These are phyloP conservation scores for Mastacembelus armatus DNA, from an alignment of 2,797 vertebrate genomes.

Conservation along the genomic window DNA sequence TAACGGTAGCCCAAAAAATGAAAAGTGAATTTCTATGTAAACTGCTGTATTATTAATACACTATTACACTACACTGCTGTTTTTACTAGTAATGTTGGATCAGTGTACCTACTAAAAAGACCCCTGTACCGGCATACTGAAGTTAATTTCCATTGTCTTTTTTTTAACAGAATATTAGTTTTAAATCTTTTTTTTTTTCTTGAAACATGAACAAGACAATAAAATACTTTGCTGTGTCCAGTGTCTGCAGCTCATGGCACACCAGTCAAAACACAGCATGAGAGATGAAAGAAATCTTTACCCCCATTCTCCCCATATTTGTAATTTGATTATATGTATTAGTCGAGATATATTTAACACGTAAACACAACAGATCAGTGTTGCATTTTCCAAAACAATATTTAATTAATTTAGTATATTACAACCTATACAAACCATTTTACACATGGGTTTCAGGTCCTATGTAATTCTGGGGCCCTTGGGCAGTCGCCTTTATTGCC, in stretches of 20 bases:
- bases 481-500: too few species aligned
- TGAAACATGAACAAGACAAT: neutral
- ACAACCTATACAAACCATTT: conserved; percentile 16
- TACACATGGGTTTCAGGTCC: neutral
- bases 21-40: too few species aligned
- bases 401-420: neutral
- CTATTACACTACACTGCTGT: too few species aligned
- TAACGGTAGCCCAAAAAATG: too few species aligned
- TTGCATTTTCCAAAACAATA: conserved; percentile 3
- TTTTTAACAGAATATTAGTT: neutral
- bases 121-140: neutral
- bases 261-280: neutral
- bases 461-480: neutral
- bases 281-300: neutral
- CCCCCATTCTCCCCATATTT: neutral
- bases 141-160: neutral
- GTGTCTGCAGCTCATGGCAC: too few species aligned
- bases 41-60: too few species aligned
- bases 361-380: neutral
- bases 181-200: neutral
- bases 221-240: neutral
- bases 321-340: too few species aligned
- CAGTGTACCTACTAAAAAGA: too few species aligned
- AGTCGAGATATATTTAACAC: too few species aligned
- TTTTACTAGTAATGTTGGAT: too few species aligned